Evolutionary conservation across 2,888 invertebrate species (phyloP).

Genomic region (Lissocephala sabroskyi): DNA sequence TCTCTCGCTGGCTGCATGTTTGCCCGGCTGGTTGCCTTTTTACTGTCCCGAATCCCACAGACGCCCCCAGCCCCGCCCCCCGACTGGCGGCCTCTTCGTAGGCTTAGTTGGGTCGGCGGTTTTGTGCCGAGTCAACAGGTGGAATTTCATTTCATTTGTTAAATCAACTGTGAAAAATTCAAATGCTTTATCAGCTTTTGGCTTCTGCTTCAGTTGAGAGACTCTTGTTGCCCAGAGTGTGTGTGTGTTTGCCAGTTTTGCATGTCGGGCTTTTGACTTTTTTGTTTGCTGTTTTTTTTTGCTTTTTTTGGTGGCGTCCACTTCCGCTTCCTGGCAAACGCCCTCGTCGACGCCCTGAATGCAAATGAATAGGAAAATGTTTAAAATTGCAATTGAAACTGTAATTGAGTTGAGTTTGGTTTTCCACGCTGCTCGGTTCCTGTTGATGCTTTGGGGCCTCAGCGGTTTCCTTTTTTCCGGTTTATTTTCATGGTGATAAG

Average conservation of each 20-base stretch:
- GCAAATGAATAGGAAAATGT: conserved; percentile 35
- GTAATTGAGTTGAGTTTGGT: conserved; percentile 33
- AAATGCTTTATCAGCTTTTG: conserved; percentile 39
- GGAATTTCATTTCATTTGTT: conserved; percentile 20
- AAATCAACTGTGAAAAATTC: conserved; percentile 43
- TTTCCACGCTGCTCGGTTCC: conserved; percentile 6
- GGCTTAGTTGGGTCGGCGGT: conserved; percentile 21
- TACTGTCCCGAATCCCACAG: conserved; percentile 10
- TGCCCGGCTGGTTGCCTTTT: conserved; percentile 2
- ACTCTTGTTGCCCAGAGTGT: not conserved
- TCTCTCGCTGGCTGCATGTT: not conserved
- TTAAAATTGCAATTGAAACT: conserved; percentile 37
- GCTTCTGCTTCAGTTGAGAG: conserved; percentile 37
- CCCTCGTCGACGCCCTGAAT: conserved; percentile 18
- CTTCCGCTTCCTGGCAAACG: not conserved
- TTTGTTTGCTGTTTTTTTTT: conserved; percentile 16
- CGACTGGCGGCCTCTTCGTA: conserved; percentile 3
- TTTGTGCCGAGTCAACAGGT: conserved; percentile 14
- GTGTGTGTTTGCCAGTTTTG: conserved; percentile 1
- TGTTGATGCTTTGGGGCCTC: not conserved
- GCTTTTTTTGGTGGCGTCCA: conserved; percentile 9
- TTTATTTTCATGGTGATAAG: conserved; percentile 14
- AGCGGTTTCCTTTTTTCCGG: not conserved
- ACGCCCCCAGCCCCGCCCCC: too few relatives aligned
- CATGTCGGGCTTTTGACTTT: conserved; percentile 24